These are phyloP conservation scores for Drosophila quinaria DNA, from an alignment of 2,888 invertebrate genomes.

Conservation along the genomic window DNA sequence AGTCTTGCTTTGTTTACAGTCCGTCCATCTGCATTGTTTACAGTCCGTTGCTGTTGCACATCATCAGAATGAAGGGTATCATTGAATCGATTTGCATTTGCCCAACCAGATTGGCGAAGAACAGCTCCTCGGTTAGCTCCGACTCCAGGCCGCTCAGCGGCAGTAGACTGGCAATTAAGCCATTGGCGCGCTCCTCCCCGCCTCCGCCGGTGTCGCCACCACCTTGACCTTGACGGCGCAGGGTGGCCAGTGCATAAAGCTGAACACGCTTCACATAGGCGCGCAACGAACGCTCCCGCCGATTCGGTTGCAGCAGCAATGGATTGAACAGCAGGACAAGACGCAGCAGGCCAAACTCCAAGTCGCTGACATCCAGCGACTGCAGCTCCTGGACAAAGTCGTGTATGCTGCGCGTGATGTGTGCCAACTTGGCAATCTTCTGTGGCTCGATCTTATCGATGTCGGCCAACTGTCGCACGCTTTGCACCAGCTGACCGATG, in stretches of 20 bases:
- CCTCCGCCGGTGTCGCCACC: no score
- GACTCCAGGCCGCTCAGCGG: slow-evolving; percentile 91
- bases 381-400: slow-evolving; percentile 92
- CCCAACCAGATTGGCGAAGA: slow-evolving; percentile 96
- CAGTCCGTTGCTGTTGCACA: slow-evolving; percentile 80
- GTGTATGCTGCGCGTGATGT: slow-evolving; percentile 93
- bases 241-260: slow-evolving; percentile 75
- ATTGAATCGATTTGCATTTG: slow-evolving; percentile 98
- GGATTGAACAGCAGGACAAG: slow-evolving; percentile 94
- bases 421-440: slow-evolving; percentile 91
- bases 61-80: slow-evolving; percentile 94
- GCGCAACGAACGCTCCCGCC: slow-evolving; percentile 77
- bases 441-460: slow-evolving; percentile 91
- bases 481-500: slow-evolving; percentile 90
- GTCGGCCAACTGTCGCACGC: slow-evolving; percentile 86
- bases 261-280: slow-evolving; percentile 82
- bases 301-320: slow-evolving; percentile 86
- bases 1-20: slow-evolving; percentile 71
- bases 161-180: slow-evolving; percentile 87
- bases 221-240: slow-evolving; percentile 72
- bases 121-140: slow-evolving; percentile 94
- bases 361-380: slow-evolving; percentile 91
- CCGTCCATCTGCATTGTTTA: slow-evolving; percentile 23
- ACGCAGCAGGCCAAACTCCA: slow-evolving; percentile 95
- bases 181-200: slow-evolving; percentile 87